Evolutionary conservation across 1,140 invertebrate species (phyloP), one percentile per base, ranked within the genome.

Genomic region (Gyrodactylus bullatarudis): DNA sequence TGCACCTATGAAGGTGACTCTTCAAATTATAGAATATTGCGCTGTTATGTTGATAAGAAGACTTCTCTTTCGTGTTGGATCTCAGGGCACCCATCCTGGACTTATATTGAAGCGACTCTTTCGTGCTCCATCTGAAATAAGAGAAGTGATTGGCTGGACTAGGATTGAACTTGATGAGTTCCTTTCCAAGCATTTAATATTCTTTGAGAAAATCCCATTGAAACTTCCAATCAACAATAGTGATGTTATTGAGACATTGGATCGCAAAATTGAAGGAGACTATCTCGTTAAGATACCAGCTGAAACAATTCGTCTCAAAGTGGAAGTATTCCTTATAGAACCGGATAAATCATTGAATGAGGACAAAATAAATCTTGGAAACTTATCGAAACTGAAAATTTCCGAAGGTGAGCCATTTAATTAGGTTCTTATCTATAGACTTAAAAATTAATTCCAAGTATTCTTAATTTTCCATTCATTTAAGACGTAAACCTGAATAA

Each of bases 71-170:
- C 8, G 34, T 8, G 34, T 54, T n/a, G 34, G 34, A 8, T 54
- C 34, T 16, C 34, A 54, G 34, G 34, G 34, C 34, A 54, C 34
- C 8, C 34, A 54, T 54, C 34, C 34, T 16, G 34, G 34, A 16
- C 34, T 54, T 16, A 54, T 54, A 8, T 54, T 54, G 34, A 8
- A n/a, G 8, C 34, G 24, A 20, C 70, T 71, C 1, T 2, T 24
- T 1, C 23, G 24, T 20, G 70, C 78, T 21, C 77, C 78, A 34
- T 79, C 80, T 73, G 78, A 77, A 73, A 75, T 81, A 20, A 75
- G 79, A 24, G 80, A 80, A 69, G 79, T 78, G 0, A 78, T 80
- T 72, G 79, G 79, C 8, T 79, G 78, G 77, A 79, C 77, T 72
- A 80, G 79, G 74, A 76, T 76, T 68, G 79, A 81, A 71, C 76